These are phyloP conservation scores for Xerus rutilus DNA, from an alignment of 2,797 vertebrate genomes.

Conservation along the genomic window DNA sequence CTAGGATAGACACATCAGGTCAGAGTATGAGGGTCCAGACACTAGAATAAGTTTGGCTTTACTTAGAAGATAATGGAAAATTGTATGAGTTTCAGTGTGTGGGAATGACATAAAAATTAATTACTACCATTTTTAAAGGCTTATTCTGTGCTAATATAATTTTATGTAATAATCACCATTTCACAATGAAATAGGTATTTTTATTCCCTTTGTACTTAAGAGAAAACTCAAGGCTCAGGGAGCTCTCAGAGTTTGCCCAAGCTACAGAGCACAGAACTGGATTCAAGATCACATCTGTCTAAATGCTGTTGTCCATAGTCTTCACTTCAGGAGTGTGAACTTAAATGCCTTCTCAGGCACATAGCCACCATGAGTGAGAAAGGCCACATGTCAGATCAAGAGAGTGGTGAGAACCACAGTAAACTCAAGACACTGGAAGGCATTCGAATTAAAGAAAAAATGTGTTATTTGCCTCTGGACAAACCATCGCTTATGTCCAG, in stretches of 20 bases:
- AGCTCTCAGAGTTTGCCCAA: background rate
- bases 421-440: background rate
- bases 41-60: background rate
- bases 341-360: background rate
- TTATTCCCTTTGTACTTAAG: background rate
- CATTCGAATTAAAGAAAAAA: background rate
- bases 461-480: background rate
- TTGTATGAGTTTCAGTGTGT: background rate
- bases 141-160: background rate
- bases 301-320: background rate
- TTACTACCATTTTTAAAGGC: conserved; percentile 1
- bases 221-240: background rate
- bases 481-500: background rate
- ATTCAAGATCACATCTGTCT: background rate
- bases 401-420: background rate
- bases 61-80: background rate
- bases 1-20: background rate
- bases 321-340: background rate
- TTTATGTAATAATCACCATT: background rate
- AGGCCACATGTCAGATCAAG: background rate
- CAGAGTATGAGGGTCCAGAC: background rate
- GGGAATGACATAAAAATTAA: conserved; percentile 48
- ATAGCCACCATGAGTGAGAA: background rate
- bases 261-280: background rate
- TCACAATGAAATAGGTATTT: background rate